Evolutionary conservation across 2,797 vertebrate genomes (phyloP).

Genomic region (Bufotes viridis): DNA sequence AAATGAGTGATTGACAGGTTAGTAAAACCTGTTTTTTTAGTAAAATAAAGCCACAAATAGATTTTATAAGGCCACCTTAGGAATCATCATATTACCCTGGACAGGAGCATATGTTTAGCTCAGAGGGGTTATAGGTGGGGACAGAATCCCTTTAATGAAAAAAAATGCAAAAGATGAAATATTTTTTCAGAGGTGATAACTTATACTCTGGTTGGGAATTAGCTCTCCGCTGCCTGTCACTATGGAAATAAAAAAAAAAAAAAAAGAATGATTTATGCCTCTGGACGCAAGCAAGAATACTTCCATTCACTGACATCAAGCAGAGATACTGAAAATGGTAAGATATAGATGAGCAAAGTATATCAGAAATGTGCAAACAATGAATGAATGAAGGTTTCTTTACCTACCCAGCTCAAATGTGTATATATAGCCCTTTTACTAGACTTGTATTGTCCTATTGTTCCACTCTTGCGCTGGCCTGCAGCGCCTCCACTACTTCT

Average conservation of each 20-base stretch:
- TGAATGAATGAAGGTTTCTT: too few species aligned
- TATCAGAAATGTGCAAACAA: too few species aligned
- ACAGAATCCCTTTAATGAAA: not conserved
- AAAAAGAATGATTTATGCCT: not conserved
- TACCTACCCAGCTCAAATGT: too few species aligned
- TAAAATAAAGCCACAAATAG: too few species aligned
- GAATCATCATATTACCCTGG: too few species aligned
- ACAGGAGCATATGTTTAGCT: too few species aligned
- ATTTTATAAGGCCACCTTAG: too few species aligned
- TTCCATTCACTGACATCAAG: not conserved
- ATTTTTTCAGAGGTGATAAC: not conserved
- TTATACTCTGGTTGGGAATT: not conserved
- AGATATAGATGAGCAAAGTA: too few species aligned
- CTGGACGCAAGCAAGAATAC: not conserved
- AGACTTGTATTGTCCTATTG: not conserved
- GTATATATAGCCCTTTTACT: not conserved
- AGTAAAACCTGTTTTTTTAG: too few species aligned
- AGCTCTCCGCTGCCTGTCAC: not conserved
- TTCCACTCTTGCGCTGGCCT: not conserved
- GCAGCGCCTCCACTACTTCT: not conserved
- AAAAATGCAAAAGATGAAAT: not conserved
- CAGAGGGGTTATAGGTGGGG: too few species aligned
- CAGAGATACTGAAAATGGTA: not conserved
- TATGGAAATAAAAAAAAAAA: not conserved
- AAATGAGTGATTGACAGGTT: too few species aligned